Percentiles rank a stretch among this genome's conserved stretches.
Evolutionary conservation across 2,113 vertebrate species (phyloP).

Genomic region (Rhodinocichla rosea): DNA sequence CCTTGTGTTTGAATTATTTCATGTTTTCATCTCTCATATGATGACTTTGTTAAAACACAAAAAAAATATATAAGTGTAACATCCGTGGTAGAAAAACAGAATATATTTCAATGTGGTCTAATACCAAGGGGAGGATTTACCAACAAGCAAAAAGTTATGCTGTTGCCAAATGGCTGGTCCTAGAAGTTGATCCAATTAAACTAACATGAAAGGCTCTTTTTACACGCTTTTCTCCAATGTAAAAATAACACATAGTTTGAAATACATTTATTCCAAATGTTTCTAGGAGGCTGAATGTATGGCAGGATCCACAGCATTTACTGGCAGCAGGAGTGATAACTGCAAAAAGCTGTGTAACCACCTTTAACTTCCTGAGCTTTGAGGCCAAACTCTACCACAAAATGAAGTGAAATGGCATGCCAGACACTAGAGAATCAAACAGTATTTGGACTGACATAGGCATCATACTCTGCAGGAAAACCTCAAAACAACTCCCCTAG

Average conservation of each 20-base stretch:
- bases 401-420: background rate
- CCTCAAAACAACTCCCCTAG: background rate
- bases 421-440: background rate
- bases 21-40: background rate
- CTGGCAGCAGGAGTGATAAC: background rate
- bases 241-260: background rate
- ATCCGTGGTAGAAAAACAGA: background rate
- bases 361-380: background rate
- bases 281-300: background rate
- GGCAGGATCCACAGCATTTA: background rate
- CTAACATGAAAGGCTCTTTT: background rate
- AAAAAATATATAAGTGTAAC: background rate
- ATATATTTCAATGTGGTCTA: background rate
- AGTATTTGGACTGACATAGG: background rate
- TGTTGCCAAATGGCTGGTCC: background rate
- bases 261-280: background rate
- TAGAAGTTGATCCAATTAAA: background rate
- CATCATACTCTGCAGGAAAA: background rate
- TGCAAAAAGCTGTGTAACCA: background rate
- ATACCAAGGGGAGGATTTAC: background rate
- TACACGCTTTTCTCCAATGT: background rate
- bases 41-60: background rate
- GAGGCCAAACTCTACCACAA: background rate
- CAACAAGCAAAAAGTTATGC: background rate
- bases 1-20: background rate